Base-by-base conservation (phyloP, 2,113 vertebrate genomes). In the Motacilla tschutschensis region DNA sequence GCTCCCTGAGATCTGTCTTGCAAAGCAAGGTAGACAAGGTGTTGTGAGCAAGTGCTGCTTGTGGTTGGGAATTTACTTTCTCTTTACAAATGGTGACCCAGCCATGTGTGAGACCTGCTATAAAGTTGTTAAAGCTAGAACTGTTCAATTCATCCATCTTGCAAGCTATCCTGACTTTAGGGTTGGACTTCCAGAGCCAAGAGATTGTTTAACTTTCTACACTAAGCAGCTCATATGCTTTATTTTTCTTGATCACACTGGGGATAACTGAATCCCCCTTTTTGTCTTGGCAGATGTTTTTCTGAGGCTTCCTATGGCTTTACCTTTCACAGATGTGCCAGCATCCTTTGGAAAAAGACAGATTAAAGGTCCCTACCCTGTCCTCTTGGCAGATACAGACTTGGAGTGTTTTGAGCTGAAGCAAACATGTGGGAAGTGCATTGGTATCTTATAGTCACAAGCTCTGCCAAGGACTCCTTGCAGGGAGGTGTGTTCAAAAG, bases 391-490 rank as follows among this genome's bases (percentile, higher is more conserved):
- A 70, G 33, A 59, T 65, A 24, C 0, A 33, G 71, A 22, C n/a
- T 65, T 11, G 0, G 36, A 47, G 31, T 29, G 36, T 72, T 87
- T 64, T 16, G 47, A 41, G 62, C 57, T 33, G 13, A 60, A 89
- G 36, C 29, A 12, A 2, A 69, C 0, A 0, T 14, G 16, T 58
- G 55, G 55, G 71, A 73, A 79, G 59, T 18, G 31, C 2, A 1
- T 36, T 18, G 25, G 29, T 86, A 73, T 63, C 36, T 44, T 69
- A 12, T 5, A 21, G 44, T 81, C 35, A 24, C 22, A 21, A n/a
- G 65, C 43, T 85, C n/a, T 58, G 55, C 67, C 43, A 44, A 40
- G 0, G 6, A 13, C 28, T 69, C 4, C 0, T 54, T 22, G 35
- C 24, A 31, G 38, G 43, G 26, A 60, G 19, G 5, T 10, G 14